Percentiles rank a stretch among this genome's conserved stretches.
Conservation (phyloP, 2,113 vertebrate species). For the Pluvianellus socialis region DNA sequence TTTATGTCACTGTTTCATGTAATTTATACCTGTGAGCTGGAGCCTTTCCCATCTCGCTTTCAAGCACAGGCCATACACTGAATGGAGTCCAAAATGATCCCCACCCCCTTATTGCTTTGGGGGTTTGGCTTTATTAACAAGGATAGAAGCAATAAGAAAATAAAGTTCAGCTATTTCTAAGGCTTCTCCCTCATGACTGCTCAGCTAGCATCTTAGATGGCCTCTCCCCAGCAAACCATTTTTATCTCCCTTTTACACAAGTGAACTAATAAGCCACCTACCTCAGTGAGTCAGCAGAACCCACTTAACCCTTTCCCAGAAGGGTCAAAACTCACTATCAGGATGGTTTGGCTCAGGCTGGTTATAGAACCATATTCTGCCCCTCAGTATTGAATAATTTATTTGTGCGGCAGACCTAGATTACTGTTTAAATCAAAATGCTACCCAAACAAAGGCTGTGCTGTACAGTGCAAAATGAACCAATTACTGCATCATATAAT, state of each 20-base stretch:
- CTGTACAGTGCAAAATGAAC: conserved; percentile 55
- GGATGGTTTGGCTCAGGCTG: conserved; percentile 34
- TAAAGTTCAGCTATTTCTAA: conserved; percentile 60
- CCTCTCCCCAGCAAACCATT: conserved; percentile 59
- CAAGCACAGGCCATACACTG: conserved; percentile 13
- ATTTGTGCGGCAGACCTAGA: conserved; percentile 50
- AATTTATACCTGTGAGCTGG: conserved; percentile 68
- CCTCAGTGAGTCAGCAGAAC: conserved; percentile 70
- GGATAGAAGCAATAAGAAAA: conserved; percentile 70
- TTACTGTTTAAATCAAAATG: conserved; percentile 66
- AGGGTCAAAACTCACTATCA: conserved; percentile 54
- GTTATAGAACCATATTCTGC: conserved; percentile 44
- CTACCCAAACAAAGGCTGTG: conserved; percentile 65
- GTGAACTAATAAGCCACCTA: conserved; percentile 66
- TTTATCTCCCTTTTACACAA: conserved; percentile 63
- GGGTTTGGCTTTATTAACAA: conserved; percentile 69
- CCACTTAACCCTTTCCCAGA: conserved; percentile 68
- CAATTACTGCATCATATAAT: conserved; percentile 33
- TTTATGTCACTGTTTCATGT: conserved; percentile 70
- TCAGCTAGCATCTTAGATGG: conserved; percentile 54
- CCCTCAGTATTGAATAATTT: conserved; percentile 59
- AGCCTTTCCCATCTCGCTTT: conserved; percentile 60
- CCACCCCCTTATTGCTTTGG: conserved; percentile 67
- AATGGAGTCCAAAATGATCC: conserved; percentile 44
- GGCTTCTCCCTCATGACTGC: conserved; percentile 59